Evolutionary conservation across 1,140 invertebrate species (phyloP).

Genomic region (Odontomachus brunneus): DNA sequence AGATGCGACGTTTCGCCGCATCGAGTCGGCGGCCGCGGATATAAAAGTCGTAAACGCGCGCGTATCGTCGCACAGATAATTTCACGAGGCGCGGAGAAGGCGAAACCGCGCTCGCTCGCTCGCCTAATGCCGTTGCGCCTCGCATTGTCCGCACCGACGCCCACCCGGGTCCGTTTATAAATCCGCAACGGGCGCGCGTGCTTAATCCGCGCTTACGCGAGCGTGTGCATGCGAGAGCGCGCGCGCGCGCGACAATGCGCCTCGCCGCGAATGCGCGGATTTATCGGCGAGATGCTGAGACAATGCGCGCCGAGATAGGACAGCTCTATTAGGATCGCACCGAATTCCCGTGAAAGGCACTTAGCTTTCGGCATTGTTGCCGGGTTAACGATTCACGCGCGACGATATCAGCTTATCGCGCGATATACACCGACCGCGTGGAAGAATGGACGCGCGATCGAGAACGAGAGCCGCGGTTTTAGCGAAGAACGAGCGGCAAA

Average conservation of each 20-base stretch:
- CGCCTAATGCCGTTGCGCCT: conserved; percentile 70
- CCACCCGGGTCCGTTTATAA: conserved; percentile 71
- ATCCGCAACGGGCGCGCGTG: conserved; percentile 63
- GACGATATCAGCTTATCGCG: conserved; percentile 56
- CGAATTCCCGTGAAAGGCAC: conserved; percentile 69
- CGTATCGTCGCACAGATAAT: conserved; percentile 71
- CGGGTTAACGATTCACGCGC: conserved; percentile 58
- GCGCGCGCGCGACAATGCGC: conserved; percentile 60
- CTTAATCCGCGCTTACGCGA: conserved; percentile 56
- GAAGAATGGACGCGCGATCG: conserved; percentile 47
- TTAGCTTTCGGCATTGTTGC: conserved; percentile 71
- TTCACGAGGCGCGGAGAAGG: conserved; percentile 65
- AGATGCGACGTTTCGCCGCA: no score
- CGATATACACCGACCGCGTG: conserved; percentile 12
- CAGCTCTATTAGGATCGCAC: conserved; percentile 46
- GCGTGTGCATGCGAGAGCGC: conserved; percentile 5
- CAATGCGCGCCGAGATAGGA: conserved; percentile 63
- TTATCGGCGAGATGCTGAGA: conserved; percentile 68
- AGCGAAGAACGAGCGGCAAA: conserved; percentile 12
- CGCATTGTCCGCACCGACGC: conserved; percentile 69
- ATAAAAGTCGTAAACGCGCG: conserved; percentile 57
- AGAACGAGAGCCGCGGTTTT: neutral
- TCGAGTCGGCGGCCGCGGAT: neutral
- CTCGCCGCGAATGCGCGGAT: conserved; percentile 69
- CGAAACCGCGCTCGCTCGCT: conserved; percentile 58